phyloP scores from a whole-genome alignment of 2,113 vertebrate genomes.

The Xenopus laevis region DNA sequence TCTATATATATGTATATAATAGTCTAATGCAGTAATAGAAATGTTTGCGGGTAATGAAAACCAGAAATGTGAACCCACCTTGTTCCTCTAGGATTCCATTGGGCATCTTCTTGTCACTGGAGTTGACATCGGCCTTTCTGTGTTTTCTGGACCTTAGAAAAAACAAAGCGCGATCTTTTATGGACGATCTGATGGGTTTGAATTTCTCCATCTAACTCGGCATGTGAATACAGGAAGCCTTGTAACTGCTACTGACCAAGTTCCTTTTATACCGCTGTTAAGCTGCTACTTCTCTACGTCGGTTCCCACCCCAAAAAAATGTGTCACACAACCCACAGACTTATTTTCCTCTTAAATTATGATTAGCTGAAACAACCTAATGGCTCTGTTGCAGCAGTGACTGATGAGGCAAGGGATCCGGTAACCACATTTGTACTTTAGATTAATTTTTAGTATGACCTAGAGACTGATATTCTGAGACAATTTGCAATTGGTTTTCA shows the following conservation, averaged over 20 bases:
- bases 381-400: too few species aligned
- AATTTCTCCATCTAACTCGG: conserved; percentile 48
- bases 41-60: too few species aligned
- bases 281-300: background rate
- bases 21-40: too few species aligned
- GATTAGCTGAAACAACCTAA: too few species aligned
- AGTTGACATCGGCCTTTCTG: conserved; percentile 83
- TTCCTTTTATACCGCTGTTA: conserved; percentile 32
- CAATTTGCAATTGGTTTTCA: too few species aligned
- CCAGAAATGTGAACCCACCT: conserved; percentile 67
- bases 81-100: conserved; percentile 96
- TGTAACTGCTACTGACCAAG: background rate
- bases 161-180: background rate
- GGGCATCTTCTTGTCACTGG: conserved; percentile 91
- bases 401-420: too few species aligned
- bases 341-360: background rate
- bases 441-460: too few species aligned
- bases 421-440: too few species aligned
- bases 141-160: conserved; percentile 83
- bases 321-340: background rate
- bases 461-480: too few species aligned
- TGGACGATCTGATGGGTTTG: background rate
- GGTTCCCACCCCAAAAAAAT: background rate
- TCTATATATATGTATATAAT: too few species aligned
- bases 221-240: conserved; percentile 56